Conservation (phyloP, 37 sponge, comb jelly and placozoan genomes). For the Theonella swinhoei region DNA sequence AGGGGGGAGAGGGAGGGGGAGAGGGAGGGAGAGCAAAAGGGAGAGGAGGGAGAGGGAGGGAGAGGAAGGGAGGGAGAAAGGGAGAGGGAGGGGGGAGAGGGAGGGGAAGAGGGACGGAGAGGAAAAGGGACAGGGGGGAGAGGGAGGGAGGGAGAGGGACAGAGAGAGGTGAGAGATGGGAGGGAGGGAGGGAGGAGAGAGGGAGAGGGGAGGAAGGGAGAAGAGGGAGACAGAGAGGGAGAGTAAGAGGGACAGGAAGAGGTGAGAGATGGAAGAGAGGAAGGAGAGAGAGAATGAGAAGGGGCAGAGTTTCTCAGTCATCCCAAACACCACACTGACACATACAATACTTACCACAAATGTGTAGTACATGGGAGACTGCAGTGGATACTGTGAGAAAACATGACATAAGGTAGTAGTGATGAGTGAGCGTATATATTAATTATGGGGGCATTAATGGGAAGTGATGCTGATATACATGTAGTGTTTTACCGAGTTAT, state of each 20-base stretch:
- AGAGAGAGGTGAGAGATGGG: neutral
- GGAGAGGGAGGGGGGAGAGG: neutral
- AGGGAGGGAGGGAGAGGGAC: neutral
- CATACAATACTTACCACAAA: slow-evolving; percentile 15
- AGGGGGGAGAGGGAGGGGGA: neutral
- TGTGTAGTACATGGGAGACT: slow-evolving; percentile 7
- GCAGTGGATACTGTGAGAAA: neutral
- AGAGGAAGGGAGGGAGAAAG: neutral
- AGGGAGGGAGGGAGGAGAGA: neutral
- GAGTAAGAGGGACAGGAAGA: neutral
- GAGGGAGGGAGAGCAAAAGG: neutral
- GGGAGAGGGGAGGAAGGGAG: neutral
- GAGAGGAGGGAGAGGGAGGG: neutral
- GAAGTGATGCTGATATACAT: neutral
- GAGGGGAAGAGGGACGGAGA: neutral
- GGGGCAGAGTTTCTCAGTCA: neutral
- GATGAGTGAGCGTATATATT: no score
- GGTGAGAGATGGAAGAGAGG: neutral
- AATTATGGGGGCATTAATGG: neutral
- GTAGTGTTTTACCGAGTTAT: slow-evolving; percentile 27
- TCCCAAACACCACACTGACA: no score
- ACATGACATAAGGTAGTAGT: neutral
- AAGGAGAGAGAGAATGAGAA: neutral
- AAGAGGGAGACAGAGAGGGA: neutral
- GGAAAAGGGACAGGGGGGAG: no score